Conservation (phyloP, 35 echinoderm and acorn worm species). For the Diadema setosum region DNA sequence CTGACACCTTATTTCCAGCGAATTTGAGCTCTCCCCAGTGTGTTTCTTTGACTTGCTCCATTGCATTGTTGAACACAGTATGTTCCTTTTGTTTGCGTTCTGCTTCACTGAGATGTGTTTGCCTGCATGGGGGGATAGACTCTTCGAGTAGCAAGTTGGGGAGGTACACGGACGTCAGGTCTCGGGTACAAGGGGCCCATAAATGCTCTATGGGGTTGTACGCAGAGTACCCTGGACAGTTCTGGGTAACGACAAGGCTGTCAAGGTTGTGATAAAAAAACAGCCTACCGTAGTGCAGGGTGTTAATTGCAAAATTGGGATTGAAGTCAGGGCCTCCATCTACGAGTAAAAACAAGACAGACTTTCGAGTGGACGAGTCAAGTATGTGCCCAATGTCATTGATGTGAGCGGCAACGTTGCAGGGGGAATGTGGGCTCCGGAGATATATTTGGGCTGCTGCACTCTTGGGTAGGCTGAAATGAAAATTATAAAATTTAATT, state of each 20-base stretch:
- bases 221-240: constrained; percentile 38
- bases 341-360: neutral
- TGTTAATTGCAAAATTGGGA: constrained; percentile 30
- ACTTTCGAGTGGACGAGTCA: neutral
- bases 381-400: constrained; percentile 17
- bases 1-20: neutral
- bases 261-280: constrained; percentile 18
- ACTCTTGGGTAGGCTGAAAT: neutral
- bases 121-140: neutral
- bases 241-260: neutral
- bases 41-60: neutral
- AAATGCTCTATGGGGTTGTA: constrained; percentile 12
- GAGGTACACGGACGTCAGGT: neutral
- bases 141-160: neutral
- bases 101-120: neutral
- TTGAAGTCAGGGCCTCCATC: constrained; percentile 63
- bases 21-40: constrained; percentile 13
- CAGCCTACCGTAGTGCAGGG: constrained; percentile 3
- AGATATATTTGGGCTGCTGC: neutral
- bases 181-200: constrained; percentile 8
- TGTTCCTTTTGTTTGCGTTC: constrained; percentile 1
- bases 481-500: no score
- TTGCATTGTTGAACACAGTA: constrained; percentile 36
- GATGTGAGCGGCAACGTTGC: constrained; percentile 28
- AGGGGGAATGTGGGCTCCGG: constrained; percentile 10